These are phyloP conservation scores for Andrena flavipes DNA, from an alignment of 2,888 invertebrate genomes.

Conservation along the genomic window DNA sequence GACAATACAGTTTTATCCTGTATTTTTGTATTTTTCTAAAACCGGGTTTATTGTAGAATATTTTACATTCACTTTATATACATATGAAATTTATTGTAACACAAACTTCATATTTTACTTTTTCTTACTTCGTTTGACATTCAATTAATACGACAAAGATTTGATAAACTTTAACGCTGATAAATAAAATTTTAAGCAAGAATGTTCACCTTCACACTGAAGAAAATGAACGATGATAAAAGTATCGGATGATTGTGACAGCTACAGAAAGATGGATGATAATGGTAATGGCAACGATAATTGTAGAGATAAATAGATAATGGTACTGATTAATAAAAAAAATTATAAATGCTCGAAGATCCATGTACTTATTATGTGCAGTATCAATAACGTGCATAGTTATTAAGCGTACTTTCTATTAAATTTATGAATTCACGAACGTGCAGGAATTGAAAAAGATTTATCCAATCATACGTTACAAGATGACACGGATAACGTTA, in stretches of 20 bases:
- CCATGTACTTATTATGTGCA: not conserved
- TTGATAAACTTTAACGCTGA: not conserved
- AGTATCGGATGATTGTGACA: not conserved
- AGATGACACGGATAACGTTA: not conserved
- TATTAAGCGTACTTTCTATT: conserved; percentile 4
- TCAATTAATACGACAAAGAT: too few relatives aligned
- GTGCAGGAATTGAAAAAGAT: not conserved
- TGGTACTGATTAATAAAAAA: conserved; percentile 9
- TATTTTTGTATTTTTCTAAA: too few relatives aligned
- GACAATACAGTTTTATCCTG: too few relatives aligned
- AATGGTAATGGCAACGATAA: conserved; percentile 1
- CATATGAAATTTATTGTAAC: too few relatives aligned
- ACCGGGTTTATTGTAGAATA: too few relatives aligned
- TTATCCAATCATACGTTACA: not conserved
- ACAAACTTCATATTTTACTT: too few relatives aligned
- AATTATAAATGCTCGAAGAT: not conserved
- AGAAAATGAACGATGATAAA: not conserved
- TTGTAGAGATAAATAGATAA: not conserved
- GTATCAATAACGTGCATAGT: not conserved
- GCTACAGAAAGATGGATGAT: not conserved
- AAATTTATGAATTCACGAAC: not conserved
- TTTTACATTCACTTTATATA: too few relatives aligned
- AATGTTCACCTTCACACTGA: not conserved
- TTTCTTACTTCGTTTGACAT: too few relatives aligned
- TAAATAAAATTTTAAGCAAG: not conserved